phyloP scores from a whole-genome alignment of 2,888 invertebrate genomes.

The Acleris laterana region DNA sequence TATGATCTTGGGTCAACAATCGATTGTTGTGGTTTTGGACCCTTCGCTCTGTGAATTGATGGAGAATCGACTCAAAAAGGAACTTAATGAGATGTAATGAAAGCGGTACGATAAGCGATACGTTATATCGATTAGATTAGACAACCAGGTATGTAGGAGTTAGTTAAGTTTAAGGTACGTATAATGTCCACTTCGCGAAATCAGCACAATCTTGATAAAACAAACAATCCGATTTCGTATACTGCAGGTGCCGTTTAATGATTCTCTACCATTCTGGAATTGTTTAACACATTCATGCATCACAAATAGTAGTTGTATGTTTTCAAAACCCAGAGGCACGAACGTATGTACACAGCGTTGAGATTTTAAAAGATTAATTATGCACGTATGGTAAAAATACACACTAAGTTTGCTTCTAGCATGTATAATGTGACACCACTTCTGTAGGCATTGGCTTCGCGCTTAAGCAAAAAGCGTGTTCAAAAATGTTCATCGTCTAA shows the following conservation, averaged over 20 bases:
- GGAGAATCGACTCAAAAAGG: slow-evolving; percentile 58
- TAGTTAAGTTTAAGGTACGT: background rate
- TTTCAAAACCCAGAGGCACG: background rate
- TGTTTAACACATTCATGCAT: background rate
- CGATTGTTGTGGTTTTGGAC: slow-evolving; percentile 62
- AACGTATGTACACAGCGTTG: too few relatives aligned
- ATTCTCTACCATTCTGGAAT: too few relatives aligned
- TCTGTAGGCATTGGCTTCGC: too few relatives aligned
- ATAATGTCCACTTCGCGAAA: background rate
- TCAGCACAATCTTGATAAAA: slow-evolving; percentile 5
- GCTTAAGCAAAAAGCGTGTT: too few relatives aligned
- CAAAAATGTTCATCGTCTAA: too few relatives aligned
- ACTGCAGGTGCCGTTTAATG: background rate
- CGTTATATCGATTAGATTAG: background rate
- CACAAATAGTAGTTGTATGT: background rate
- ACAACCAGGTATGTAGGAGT: background rate
- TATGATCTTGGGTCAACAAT: slow-evolving; percentile 74
- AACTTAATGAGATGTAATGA: slow-evolving; percentile 25
- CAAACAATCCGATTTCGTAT: slow-evolving; percentile 7
- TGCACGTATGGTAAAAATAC: too few relatives aligned
- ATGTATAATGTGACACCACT: too few relatives aligned
- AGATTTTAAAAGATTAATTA: too few relatives aligned
- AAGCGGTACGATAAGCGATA: slow-evolving; percentile 7
- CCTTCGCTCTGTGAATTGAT: slow-evolving; percentile 59
- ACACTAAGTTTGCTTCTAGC: too few relatives aligned